A percentile compares a stretch with the other conserved stretches of the same genome.
Conservation (phyloP, 2,888 invertebrate species). For the Phalera bucephala region DNA sequence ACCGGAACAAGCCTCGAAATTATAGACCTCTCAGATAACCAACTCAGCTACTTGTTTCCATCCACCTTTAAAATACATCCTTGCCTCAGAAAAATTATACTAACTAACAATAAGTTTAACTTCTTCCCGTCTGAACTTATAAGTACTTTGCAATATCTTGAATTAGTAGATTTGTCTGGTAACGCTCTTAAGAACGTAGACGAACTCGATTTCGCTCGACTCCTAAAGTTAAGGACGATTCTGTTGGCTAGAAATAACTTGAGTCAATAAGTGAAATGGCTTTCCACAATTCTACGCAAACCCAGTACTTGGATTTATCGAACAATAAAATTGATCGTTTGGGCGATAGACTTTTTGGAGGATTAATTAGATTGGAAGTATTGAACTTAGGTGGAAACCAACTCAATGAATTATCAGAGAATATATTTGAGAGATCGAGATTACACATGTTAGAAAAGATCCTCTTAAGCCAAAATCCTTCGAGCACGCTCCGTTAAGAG, state of each 20-base stretch:
- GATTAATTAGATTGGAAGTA: slow-evolving; percentile 88
- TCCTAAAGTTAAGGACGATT: slow-evolving; percentile 88
- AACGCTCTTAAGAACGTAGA: slow-evolving; percentile 91
- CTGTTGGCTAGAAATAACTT: slow-evolving; percentile 90
- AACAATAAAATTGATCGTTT: slow-evolving; percentile 89
- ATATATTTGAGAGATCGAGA: slow-evolving; percentile 91
- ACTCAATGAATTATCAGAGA: slow-evolving; percentile 89
- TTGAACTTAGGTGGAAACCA: slow-evolving; percentile 90
- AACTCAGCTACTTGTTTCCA: slow-evolving; percentile 91
- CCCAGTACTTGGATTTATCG: slow-evolving; percentile 90
- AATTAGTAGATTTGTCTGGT: slow-evolving; percentile 88
- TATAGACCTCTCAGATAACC: slow-evolving; percentile 91
- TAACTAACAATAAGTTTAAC: slow-evolving; percentile 90
- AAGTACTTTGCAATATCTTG: slow-evolving; percentile 89
- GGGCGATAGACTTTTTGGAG: slow-evolving; percentile 92
- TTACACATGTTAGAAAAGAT: slow-evolving; percentile 92
- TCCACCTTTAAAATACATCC: slow-evolving; percentile 94
- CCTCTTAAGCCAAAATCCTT: slow-evolving; percentile 90
- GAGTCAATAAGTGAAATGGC: slow-evolving; percentile 93
- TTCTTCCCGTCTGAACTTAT: slow-evolving; percentile 94
- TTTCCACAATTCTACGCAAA: slow-evolving; percentile 95
- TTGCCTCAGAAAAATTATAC: slow-evolving; percentile 86
- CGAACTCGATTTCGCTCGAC: slow-evolving; percentile 92
- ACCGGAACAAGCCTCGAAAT: slow-evolving; percentile 91
- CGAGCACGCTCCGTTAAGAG: slow-evolving; percentile 89